Conservation (phyloP, 2,888 invertebrate genomes). For the Tubulanus polymorphus region DNA sequence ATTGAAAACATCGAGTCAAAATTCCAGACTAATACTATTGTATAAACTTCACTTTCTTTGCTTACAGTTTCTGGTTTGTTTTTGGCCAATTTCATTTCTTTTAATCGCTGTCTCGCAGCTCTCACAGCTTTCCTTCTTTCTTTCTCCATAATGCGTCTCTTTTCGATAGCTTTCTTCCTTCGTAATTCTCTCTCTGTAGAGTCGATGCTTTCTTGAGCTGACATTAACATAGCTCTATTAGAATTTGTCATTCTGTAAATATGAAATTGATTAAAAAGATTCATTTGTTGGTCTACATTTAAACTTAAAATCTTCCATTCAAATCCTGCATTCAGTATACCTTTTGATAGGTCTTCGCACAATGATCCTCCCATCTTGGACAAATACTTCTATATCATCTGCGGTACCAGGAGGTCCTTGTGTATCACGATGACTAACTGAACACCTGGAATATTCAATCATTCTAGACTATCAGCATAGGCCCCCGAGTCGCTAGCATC, state of each 20-base stretch:
- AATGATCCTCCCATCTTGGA: constrained; percentile 40
- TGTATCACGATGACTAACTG: constrained; percentile 23
- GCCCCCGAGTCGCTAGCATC: background rate
- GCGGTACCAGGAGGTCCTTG: constrained; percentile 40
- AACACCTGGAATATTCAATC: constrained; percentile 26
- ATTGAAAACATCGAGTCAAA: too few relatives aligned
- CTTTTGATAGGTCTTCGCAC: constrained; percentile 43
- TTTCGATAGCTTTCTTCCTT: constrained; percentile 24
- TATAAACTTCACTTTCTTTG: constrained; percentile 9
- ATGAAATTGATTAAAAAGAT: background rate
- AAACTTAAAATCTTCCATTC: too few relatives aligned
- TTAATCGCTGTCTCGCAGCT: constrained; percentile 40
- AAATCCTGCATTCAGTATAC: too few relatives aligned
- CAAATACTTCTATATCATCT: constrained; percentile 42
- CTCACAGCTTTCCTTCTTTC: constrained; percentile 44
- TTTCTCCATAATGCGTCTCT: constrained; percentile 43
- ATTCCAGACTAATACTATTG: too few relatives aligned
- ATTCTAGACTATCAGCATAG: background rate
- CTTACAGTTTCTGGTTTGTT: constrained; percentile 16
- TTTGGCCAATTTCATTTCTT: constrained; percentile 35
- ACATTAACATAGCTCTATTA: too few relatives aligned
- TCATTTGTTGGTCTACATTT: too few relatives aligned
- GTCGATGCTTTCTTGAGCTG: constrained; percentile 43
- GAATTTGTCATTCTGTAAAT: too few relatives aligned
- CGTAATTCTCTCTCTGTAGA: constrained; percentile 24